phyloP scores from a whole-genome alignment of 2,113 vertebrate species.

The Spermophilus dauricus region DNA sequence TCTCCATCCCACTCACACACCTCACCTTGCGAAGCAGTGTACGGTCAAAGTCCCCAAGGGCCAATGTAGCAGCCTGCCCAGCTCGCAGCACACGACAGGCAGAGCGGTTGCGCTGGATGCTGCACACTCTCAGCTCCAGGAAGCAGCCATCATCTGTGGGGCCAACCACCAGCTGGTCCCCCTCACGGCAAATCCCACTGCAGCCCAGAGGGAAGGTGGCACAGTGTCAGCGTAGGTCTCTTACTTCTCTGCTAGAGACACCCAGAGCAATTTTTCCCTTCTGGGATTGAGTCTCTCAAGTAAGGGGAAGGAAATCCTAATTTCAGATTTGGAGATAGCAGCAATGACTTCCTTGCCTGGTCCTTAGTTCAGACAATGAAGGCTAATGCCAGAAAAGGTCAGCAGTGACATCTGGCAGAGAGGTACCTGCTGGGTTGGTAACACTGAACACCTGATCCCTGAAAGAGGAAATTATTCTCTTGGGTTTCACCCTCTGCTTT shows the following conservation, averaged over 20 bases:
- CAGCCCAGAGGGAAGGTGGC: slow-evolving; percentile 71
- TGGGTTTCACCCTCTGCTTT: neutral
- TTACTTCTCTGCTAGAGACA: neutral
- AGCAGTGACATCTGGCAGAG: neutral
- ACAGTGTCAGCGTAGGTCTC: slow-evolving; percentile 60
- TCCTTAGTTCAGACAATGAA: neutral
- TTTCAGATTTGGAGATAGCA: slow-evolving; percentile 11
- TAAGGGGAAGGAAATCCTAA: neutral
- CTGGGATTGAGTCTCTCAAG: neutral
- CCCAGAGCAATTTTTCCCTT: slow-evolving; percentile 13
- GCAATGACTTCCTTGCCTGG: neutral
- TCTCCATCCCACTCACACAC: slow-evolving; percentile 17
- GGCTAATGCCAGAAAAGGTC: neutral
- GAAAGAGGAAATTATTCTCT: neutral
- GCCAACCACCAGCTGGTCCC: slow-evolving; percentile 96
- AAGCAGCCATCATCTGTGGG: slow-evolving; percentile 96
- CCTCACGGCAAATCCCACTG: slow-evolving; percentile 98
- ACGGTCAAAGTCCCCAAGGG: slow-evolving; percentile 96
- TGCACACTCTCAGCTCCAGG: slow-evolving; percentile 94
- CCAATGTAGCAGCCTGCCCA: slow-evolving; percentile 97
- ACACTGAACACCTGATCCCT: neutral
- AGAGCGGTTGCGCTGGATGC: slow-evolving; percentile 98
- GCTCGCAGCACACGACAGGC: slow-evolving; percentile 96
- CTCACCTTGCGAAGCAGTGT: slow-evolving; percentile 97
- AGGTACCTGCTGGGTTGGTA: neutral